Evolutionary conservation across 2,888 invertebrate genomes (phyloP).

Genomic region (Drosophila histrio): DNA sequence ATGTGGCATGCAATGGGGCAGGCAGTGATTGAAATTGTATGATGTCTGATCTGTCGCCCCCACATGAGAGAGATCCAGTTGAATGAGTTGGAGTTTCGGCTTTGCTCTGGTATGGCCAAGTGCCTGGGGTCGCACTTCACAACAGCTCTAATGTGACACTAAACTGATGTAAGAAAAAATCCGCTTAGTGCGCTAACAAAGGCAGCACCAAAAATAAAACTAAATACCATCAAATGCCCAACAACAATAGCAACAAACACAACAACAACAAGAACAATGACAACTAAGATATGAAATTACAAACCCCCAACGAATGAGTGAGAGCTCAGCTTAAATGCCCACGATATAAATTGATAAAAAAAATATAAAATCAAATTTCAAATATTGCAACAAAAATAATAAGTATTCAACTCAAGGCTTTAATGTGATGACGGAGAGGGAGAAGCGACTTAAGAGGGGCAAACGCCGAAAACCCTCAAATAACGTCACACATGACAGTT

Average conservation of each 20-base stretch:
- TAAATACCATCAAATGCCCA: conserved; percentile 58
- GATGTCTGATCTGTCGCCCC: conserved; percentile 42
- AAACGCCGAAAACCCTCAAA: conserved; percentile 4
- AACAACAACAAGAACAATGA: conserved; percentile 25
- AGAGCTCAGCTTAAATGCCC: conserved; percentile 65
- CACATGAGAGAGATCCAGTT: conserved; percentile 10
- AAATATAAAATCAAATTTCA: conserved; percentile 68
- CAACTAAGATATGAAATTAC: conserved; percentile 68
- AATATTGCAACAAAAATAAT: conserved; percentile 55
- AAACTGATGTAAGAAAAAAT: conserved; percentile 78
- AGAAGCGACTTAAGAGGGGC: neutral
- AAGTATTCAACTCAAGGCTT: conserved; percentile 58
- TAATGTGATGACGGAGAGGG: neutral
- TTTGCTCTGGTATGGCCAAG: neutral
- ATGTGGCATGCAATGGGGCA: conserved; percentile 23
- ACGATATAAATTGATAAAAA: conserved; percentile 43
- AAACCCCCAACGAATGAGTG: conserved; percentile 53
- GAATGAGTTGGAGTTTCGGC: conserved; percentile 16
- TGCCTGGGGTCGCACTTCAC: conserved; percentile 51
- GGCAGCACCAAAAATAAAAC: conserved; percentile 58
- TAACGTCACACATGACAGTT: conserved; percentile 47
- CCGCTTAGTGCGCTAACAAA: conserved; percentile 72
- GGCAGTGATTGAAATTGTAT: conserved; percentile 6
- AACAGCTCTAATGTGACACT: conserved; percentile 75
- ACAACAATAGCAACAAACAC: conserved; percentile 21